Evolutionary conservation across 2,888 invertebrate genomes (phyloP).

Genomic region (Chloroclysta siterata): DNA sequence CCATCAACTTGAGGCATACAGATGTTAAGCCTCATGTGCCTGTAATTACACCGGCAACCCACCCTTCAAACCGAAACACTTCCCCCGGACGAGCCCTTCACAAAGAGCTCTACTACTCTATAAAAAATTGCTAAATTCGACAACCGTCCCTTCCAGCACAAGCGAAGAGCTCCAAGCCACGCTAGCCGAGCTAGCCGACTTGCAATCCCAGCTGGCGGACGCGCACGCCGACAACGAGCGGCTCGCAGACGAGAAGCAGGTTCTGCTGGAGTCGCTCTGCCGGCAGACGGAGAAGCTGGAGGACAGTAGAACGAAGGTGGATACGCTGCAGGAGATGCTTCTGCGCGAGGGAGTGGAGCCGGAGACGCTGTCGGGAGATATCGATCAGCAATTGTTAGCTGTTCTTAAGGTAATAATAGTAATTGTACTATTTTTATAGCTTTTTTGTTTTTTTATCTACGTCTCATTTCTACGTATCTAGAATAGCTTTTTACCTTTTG

Average conservation of each 20-base stretch:
- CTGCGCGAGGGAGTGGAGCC: conserved; percentile 88
- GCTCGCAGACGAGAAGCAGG: conserved; percentile 94
- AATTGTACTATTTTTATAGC: too few relatives aligned
- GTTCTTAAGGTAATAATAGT: conserved; percentile 92
- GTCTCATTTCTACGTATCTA: too few relatives aligned
- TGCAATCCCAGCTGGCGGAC: conserved; percentile 94
- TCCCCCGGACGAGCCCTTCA: too few relatives aligned
- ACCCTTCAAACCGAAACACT: too few relatives aligned
- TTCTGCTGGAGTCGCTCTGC: conserved; percentile 95
- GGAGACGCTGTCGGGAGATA: conserved; percentile 88
- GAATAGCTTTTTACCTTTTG: too few relatives aligned
- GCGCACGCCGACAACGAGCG: conserved; percentile 95
- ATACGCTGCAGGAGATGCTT: conserved; percentile 92
- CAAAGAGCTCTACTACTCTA: too few relatives aligned
- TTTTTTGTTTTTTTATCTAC: too few relatives aligned
- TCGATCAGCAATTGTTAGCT: conserved; percentile 92
- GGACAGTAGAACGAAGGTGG: conserved; percentile 92
- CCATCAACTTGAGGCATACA: too few relatives aligned
- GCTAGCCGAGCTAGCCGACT: conserved; percentile 94
- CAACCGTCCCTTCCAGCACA: conserved; percentile 87
- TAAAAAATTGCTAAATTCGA: too few relatives aligned
- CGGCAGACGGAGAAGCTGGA: conserved; percentile 96
- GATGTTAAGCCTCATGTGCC: too few relatives aligned
- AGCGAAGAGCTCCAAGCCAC: conserved; percentile 97
- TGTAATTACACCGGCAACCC: too few relatives aligned